Base-by-base conservation (phyloP, 2,888 invertebrate species). In the Acronicta psi region DNA sequence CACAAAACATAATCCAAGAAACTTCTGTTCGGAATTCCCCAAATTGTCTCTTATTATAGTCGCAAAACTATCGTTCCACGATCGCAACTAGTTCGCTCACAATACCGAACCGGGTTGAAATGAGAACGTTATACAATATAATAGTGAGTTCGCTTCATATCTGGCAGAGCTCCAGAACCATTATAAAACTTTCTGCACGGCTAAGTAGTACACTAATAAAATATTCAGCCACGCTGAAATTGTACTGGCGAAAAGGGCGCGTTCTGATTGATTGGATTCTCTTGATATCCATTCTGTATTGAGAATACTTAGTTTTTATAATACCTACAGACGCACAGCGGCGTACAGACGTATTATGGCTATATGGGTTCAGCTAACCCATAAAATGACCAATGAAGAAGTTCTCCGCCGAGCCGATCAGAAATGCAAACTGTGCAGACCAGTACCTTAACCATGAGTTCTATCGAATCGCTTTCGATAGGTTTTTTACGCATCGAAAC, bases 201-300 rank as follows among this genome's bases (percentile, higher is more conserved):
- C 85, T 89, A 89, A 90, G 88, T 89, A 84, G 86, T 83, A 72
- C 82, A 83, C 87, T 87, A 86, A 86, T 89, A 85, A 88, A 89
- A 88, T 89, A 88, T 86, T 87, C 84, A 86, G 79, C 78, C 73
- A 73, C 73, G 70, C 57, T 77, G 79, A 80, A 81, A 61, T 60
- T 63, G 50, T 56, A 54, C 36, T 41, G 38, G 16, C 14, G 31
- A 20, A 41, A 50, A 53, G 52, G 55, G 49, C 43, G 29, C 16
- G 23, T 37, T 59, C 58, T 71, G 71, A 71, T 71, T 59, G 69
- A 66, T 69, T 67, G 25, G 49, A 57, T 56, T 66, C 46, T 47
- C 14, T 52, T n/a, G 36, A 37, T 14, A 11, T 45, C 4, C 37
- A 40, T 23, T 61, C 10, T 29, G 34, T n/a, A 34, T 1, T 34